phyloP scores from a whole-genome alignment of 2,888 invertebrate genomes.

The Drosophila anomalata region DNA sequence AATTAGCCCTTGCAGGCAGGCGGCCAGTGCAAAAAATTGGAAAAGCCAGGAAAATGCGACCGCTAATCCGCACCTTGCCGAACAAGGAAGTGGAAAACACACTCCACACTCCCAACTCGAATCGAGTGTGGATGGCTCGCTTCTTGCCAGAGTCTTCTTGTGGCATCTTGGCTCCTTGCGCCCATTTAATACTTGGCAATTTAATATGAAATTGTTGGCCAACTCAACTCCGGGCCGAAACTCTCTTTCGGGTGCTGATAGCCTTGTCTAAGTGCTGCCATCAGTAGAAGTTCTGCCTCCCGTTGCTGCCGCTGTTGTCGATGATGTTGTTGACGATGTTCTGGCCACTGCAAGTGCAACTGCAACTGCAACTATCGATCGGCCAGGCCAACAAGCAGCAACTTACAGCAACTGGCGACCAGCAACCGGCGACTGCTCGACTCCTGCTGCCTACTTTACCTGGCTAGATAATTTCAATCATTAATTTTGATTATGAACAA shows the following conservation, averaged over 20 bases:
- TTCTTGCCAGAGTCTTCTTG: constrained; percentile 13
- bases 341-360: constrained; percentile 59
- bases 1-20: constrained; percentile 80
- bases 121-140: constrained; percentile 33
- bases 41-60: constrained; percentile 23
- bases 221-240: constrained; percentile 53
- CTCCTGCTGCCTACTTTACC: constrained; percentile 69
- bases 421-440: constrained; percentile 13
- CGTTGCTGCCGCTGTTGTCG: constrained; percentile 34
- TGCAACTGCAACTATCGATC: constrained; percentile 25
- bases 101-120: constrained; percentile 33
- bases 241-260: constrained; percentile 68
- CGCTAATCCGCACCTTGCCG: constrained; percentile 73
- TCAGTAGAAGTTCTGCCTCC: constrained; percentile 58
- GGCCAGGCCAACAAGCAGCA: constrained; percentile 21
- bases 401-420: constrained; percentile 27
- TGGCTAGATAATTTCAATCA: constrained; percentile 81
- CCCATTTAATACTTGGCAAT: constrained; percentile 81
- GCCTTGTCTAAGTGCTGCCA: constrained; percentile 80
- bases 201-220: constrained; percentile 81
- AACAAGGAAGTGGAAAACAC: constrained; percentile 76
- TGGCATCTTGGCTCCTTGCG: constrained; percentile 43
- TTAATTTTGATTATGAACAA: constrained; percentile 81
- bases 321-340: constrained; percentile 66
- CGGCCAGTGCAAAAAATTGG: constrained; percentile 29